phyloP scores from a whole-genome alignment of 2,888 invertebrate species.

The Pegoplata infirma region DNA sequence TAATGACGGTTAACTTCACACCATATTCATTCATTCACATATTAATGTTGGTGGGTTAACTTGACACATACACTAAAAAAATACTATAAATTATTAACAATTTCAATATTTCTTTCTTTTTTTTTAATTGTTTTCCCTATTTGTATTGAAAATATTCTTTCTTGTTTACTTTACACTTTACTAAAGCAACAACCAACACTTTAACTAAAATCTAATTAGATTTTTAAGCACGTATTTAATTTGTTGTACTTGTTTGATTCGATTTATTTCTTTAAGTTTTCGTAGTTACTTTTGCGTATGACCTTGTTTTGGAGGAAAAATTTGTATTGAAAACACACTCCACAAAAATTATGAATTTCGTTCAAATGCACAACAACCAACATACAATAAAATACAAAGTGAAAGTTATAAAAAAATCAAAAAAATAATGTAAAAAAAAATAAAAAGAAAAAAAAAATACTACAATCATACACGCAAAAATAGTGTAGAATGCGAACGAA shows the following conservation, averaged over 20 bases:
- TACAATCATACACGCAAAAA: slow-evolving; percentile 58
- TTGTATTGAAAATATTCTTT: not conserved
- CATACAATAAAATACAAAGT: slow-evolving; percentile 53
- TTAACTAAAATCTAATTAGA: slow-evolving; percentile 33
- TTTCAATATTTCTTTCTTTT: too few species aligned
- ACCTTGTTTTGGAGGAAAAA: slow-evolving; percentile 56
- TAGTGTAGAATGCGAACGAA: slow-evolving; percentile 55
- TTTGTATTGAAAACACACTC: slow-evolving; percentile 34
- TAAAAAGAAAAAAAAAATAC: slow-evolving; percentile 12
- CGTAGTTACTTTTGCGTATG: slow-evolving; percentile 49
- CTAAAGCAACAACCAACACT: not conserved
- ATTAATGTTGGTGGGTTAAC: not conserved
- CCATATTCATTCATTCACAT: too few species aligned
- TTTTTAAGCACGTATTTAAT: slow-evolving; percentile 49
- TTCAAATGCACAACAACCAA: slow-evolving; percentile 50
- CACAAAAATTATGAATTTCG: slow-evolving; percentile 34
- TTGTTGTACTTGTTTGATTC: slow-evolving; percentile 38
- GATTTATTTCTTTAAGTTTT: slow-evolving; percentile 2
- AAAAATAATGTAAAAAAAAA: slow-evolving; percentile 42
- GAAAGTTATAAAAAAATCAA: slow-evolving; percentile 57
- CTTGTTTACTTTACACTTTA: slow-evolving; percentile 13
- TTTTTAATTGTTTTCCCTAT: too few species aligned
- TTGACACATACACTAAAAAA: not conserved
- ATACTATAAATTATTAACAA: not conserved
- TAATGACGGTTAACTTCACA: not conserved